phyloP scores from a whole-genome alignment of 2,797 vertebrate species.

The Hybognathus amarus region DNA sequence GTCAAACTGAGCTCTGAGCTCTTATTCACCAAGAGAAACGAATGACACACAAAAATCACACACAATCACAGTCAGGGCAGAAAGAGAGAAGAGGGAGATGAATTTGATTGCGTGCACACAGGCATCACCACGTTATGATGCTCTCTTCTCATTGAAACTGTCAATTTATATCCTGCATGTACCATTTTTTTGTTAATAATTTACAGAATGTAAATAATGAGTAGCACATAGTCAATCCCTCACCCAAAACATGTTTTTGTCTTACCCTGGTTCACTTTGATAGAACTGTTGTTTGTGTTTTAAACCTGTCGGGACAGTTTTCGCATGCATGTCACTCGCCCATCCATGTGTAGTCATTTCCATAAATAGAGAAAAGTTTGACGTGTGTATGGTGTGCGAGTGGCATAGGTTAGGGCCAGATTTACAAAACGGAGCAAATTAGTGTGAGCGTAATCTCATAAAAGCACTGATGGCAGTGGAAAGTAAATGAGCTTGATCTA shows the following conservation, averaged over 20 bases:
- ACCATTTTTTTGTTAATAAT: background rate
- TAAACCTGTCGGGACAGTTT: too few relatives aligned
- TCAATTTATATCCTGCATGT: background rate
- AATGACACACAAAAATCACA: slow-evolving; percentile 11
- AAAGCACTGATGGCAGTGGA: too few relatives aligned
- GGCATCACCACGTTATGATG: background rate
- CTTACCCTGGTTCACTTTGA: background rate
- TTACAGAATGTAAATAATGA: too few relatives aligned
- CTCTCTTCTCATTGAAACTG: background rate
- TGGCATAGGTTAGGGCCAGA: background rate
- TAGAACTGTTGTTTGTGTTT: background rate
- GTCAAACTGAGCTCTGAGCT: slow-evolving; percentile 5
- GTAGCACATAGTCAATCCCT: too few relatives aligned
- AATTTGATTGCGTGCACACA: background rate
- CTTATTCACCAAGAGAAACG: background rate
- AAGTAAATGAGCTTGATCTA: too few relatives aligned
- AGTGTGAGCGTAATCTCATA: too few relatives aligned
- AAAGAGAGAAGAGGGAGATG: background rate
- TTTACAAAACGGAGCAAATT: too few relatives aligned
- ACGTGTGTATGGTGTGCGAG: background rate
- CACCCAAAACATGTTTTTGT: background rate
- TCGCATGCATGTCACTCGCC: background rate
- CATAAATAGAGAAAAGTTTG: background rate
- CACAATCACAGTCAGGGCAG: background rate
- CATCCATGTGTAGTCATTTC: background rate